These are phyloP conservation scores for Argyresthia albistria DNA, from an alignment of 2,888 invertebrate species.

Conservation along the genomic window DNA sequence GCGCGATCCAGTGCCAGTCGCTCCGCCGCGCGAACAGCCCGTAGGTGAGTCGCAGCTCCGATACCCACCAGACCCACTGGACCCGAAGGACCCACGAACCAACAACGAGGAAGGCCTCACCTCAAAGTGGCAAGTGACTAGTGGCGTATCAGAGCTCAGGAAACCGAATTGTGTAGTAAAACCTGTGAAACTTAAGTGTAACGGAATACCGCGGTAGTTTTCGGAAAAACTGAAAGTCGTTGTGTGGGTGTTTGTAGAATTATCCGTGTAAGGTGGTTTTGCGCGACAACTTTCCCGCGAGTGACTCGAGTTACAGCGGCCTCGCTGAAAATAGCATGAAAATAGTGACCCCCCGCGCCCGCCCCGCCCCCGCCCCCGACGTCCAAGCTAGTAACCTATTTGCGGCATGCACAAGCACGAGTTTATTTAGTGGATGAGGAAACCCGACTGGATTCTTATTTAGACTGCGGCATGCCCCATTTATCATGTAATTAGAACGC, in stretches of 20 bases:
- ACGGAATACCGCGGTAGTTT: background rate
- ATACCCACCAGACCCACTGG: constrained; percentile 30
- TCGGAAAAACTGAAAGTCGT: background rate
- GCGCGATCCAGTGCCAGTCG: constrained; percentile 68
- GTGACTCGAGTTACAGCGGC: constrained; percentile 66
- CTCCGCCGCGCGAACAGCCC: constrained; percentile 71
- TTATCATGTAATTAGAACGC: constrained; percentile 49
- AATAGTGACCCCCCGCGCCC: constrained; percentile 40
- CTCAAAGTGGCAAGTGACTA: constrained; percentile 13
- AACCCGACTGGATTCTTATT: constrained; percentile 58
- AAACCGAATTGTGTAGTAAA: background rate
- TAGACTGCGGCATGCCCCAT: constrained; percentile 54
- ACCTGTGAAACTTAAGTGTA: no score
- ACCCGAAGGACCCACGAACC: background rate
- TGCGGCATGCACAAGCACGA: constrained; percentile 57
- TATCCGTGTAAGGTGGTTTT: background rate
- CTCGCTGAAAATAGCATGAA: constrained; percentile 52
- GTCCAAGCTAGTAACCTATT: constrained; percentile 50
- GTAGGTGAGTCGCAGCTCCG: constrained; percentile 64
- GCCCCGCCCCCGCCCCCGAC: constrained; percentile 12
- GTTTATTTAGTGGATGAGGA: constrained; percentile 68
- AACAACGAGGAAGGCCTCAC: no score
- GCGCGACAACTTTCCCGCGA: constrained; percentile 21
- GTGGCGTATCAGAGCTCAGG: constrained; percentile 27
- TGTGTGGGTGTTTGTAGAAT: background rate